Conservation (phyloP, 2,888 invertebrate species). For the Crioceris asparagi region DNA sequence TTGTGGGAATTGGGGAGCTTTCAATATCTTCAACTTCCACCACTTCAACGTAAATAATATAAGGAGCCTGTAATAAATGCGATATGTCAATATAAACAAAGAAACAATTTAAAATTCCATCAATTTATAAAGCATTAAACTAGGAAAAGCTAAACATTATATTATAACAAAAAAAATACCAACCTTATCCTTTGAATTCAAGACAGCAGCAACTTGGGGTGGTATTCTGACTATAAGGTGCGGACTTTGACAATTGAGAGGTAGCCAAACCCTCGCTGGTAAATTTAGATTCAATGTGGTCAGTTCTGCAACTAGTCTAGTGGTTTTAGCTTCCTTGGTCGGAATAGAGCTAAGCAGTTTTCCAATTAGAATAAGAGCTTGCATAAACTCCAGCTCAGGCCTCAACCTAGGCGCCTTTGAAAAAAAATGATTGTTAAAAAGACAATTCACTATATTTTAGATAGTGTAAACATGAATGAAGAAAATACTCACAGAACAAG, state of each 20-base stretch:
- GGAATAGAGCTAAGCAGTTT: conserved; percentile 69
- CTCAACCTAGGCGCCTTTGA: conserved; percentile 67
- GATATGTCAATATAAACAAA: too few relatives aligned
- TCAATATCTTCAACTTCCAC: conserved; percentile 76
- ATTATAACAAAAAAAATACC: too few relatives aligned
- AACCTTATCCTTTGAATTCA: conserved; percentile 97
- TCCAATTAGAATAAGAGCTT: conserved; percentile 78
- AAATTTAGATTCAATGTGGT: conserved; percentile 91
- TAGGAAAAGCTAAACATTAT: too few relatives aligned
- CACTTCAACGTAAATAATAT: conserved; percentile 96
- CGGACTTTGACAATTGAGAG: conserved; percentile 61
- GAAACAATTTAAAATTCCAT: too few relatives aligned
- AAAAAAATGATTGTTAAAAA: too few relatives aligned
- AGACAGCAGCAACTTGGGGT: conserved; percentile 91
- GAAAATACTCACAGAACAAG: conserved; percentile 51
- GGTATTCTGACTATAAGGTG: conserved; percentile 96
- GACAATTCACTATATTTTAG: neutral
- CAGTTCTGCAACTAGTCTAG: conserved; percentile 84
- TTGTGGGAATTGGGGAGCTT: conserved; percentile 79
- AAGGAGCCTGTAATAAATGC: conserved; percentile 67
- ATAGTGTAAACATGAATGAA: neutral
- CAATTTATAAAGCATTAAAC: too few relatives aligned
- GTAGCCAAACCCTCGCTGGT: conserved; percentile 96
- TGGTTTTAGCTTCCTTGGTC: conserved; percentile 86
- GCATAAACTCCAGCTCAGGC: conserved; percentile 78